A percentile compares a stretch with the other conserved stretches of the same genome.
These are phyloP conservation scores for Gnathonemus longibarbis DNA, from an alignment of 2,113 vertebrate species.

Conservation along the genomic window DNA sequence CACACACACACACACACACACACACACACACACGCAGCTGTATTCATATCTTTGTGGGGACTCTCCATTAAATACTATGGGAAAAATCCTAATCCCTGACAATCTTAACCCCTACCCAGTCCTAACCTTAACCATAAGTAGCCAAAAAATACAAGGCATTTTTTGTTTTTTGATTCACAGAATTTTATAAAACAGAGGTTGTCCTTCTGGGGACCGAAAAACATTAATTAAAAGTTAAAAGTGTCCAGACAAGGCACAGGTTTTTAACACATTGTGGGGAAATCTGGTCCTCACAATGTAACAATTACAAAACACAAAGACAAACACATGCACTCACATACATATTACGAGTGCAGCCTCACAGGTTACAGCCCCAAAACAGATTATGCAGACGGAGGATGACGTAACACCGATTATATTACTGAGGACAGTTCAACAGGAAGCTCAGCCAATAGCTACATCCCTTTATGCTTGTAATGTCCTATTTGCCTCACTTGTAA, in stretches of 20 bases:
- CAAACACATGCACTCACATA: background rate
- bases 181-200: background rate
- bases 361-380: background rate
- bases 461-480: background rate
- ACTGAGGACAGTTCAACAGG: background rate
- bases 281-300: background rate
- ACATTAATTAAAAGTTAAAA: background rate
- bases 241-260: background rate
- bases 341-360: background rate
- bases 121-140: background rate
- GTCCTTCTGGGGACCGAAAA: background rate
- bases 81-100: background rate
- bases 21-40: background rate
- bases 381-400: background rate
- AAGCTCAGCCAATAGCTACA: background rate
- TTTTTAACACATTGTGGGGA: background rate
- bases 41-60: background rate
- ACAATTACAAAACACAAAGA: background rate
- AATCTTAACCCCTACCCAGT: background rate
- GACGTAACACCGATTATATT: background rate
- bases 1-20: background rate
- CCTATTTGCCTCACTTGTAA: background rate
- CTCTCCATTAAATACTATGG: background rate
- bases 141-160: background rate
- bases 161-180: background rate